Percentiles rank a stretch among this genome's conserved stretches.
Conservation (phyloP, 2,888 invertebrate species). For the Epirrhoe alternata region DNA sequence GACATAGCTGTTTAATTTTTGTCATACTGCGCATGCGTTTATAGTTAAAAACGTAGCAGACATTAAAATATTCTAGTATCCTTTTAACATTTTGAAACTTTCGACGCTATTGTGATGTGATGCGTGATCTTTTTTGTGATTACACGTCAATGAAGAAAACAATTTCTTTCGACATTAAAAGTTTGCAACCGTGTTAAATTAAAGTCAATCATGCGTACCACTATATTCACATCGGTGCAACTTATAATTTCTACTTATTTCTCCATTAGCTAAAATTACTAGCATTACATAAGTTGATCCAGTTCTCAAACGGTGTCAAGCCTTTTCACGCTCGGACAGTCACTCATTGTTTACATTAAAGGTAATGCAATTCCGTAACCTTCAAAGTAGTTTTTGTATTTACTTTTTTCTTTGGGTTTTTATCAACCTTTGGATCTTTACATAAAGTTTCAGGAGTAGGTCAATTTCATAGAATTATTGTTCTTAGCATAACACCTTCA, state of each 20-base stretch:
- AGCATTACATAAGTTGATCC: slow-evolving; percentile 1
- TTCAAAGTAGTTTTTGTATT: not conserved
- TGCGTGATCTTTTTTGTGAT: not conserved
- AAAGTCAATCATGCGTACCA: not conserved
- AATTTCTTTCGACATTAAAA: not conserved
- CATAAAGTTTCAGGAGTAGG: not conserved
- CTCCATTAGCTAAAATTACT: slow-evolving; percentile 1
- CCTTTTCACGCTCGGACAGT: slow-evolving; percentile 4
- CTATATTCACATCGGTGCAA: not conserved
- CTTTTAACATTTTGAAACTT: not conserved
- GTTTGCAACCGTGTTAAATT: not conserved
- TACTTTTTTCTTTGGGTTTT: not conserved
- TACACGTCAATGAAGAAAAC: not conserved
- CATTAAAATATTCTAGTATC: no score
- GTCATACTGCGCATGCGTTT: no score
- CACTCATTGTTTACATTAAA: not conserved
- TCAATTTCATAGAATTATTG: not conserved
- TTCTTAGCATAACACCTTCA: no score
- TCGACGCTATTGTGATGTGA: not conserved
- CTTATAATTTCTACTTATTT: slow-evolving; percentile 1
- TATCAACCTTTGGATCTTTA: not conserved
- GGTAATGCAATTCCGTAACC: not conserved
- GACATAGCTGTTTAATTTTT: no score
- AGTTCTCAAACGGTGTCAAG: slow-evolving; percentile 5
- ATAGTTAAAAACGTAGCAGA: no score